Base-by-base conservation (phyloP, 2,113 vertebrate species). In the Pungitius pungitius region DNA sequence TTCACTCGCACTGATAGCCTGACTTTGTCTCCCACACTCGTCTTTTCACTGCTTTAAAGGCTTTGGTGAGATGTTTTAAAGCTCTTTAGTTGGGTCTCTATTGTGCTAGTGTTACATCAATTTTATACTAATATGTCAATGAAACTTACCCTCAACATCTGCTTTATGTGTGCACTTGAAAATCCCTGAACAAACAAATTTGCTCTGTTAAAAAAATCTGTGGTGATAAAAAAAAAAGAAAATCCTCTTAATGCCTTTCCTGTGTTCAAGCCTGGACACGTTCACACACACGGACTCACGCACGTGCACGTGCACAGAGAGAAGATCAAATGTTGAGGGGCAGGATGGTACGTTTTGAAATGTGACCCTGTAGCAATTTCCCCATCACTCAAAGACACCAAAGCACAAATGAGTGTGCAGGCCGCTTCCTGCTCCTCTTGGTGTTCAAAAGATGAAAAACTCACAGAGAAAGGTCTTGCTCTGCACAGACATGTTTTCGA, bases 301-400 rank as follows among this genome's bases (percentile, higher is more conserved):
- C 58, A 40, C 37, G 14, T 12, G 8, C 13, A 26, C 59, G 22
- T 43, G 67, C 39, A 69, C 74, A 42, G 24, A 57, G 17, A 55
- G 39, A 62, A 81, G 90, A 91, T 91, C 87, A 87, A 88, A 88
- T 83, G 88, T 66, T 88, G 59, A 75, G 26, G 76, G 72, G 58
- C 72, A 75, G 55, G 71, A 42, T 65, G 69, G 74, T 58, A 42
- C 56, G 57, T 84, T 88, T 86, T 88, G 89, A 88, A 90, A 89
- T 85, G 42, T 35, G 81, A 91, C 69, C 77, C 82, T 61, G 18
- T 1, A 26, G 78, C 82, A 79, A 88, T 86, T 86, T 86, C 42
- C 75, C 77, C 15, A 14, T 89, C 87, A 83, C 13, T 91, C 70
- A 84, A 37, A 75, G 49, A 39, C 67, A 62, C 67, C 61, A 65